Evolutionary conservation across 2,113 vertebrate species (phyloP).

Genomic region (Polypterus bichir): DNA sequence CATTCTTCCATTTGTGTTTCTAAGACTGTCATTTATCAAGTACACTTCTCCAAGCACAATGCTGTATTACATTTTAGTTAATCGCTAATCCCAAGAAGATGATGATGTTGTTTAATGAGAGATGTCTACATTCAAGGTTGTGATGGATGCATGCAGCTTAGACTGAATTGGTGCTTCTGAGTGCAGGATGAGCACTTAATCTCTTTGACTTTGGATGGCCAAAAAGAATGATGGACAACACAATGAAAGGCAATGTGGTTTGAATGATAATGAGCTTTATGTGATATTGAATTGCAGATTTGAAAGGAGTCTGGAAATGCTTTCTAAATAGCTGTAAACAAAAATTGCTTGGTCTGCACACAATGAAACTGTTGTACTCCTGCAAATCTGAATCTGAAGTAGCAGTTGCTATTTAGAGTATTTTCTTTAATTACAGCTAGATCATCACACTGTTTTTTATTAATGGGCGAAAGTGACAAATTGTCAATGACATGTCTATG

Average conservation of each 20-base stretch:
- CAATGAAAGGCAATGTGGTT: background rate
- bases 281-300: background rate
- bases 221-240: background rate
- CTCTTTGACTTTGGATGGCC: background rate
- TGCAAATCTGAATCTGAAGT: background rate
- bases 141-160: background rate
- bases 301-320: background rate
- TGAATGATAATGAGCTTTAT: background rate
- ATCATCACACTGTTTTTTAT: slow-evolving; percentile 46
- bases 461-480: slow-evolving; percentile 50
- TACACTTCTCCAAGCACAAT: too few relatives aligned
- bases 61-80: too few relatives aligned
- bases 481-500: slow-evolving; percentile 41
- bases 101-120: background rate
- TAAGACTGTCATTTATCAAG: too few relatives aligned
- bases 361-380: background rate
- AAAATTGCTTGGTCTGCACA: background rate
- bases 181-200: background rate
- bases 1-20: too few relatives aligned
- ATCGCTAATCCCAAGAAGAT: background rate
- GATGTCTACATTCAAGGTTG: background rate
- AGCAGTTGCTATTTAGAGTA: slow-evolving; percentile 30
- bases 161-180: background rate
- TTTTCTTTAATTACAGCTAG: slow-evolving; percentile 29
- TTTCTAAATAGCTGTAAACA: background rate